A percentile compares a stretch with the other conserved stretches of the same genome.
These are phyloP conservation scores for Caenorhabditis tropicalis DNA, from an alignment of 1,140 invertebrate genomes.

Conservation along the genomic window DNA sequence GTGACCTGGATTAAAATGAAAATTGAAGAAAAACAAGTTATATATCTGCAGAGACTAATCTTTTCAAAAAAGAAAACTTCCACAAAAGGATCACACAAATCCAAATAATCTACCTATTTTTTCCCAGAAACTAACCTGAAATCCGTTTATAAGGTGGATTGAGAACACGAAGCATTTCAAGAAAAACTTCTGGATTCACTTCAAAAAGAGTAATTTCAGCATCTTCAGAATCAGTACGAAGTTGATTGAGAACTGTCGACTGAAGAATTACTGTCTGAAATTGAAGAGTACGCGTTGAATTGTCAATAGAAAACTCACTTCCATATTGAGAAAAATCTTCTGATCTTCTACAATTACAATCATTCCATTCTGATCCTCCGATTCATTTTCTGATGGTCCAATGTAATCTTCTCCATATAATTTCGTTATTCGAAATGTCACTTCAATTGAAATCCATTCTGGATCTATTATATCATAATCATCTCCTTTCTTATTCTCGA, in stretches of 20 bases:
- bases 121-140: neutral
- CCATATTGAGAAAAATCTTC: neutral
- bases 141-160: slow-evolving; percentile 9
- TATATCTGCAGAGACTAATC: no score
- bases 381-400: neutral
- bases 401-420: neutral
- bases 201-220: neutral
- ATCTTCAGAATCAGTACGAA: neutral
- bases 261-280: neutral
- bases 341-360: neutral
- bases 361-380: neutral
- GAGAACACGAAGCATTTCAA: neutral
- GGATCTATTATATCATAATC: neutral
- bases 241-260: neutral
- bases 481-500: neutral
- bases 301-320: neutral
- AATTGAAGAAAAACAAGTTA: neutral
- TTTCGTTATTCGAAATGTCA: neutral
- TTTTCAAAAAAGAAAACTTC: no score
- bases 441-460: neutral
- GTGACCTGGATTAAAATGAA: neutral
- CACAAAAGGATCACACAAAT: no score
- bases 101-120: neutral
- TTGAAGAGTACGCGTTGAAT: no score
- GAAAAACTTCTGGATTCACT: neutral